Conservation (phyloP, 2,888 invertebrate species). For the Pseudococcus longispinus region DNA sequence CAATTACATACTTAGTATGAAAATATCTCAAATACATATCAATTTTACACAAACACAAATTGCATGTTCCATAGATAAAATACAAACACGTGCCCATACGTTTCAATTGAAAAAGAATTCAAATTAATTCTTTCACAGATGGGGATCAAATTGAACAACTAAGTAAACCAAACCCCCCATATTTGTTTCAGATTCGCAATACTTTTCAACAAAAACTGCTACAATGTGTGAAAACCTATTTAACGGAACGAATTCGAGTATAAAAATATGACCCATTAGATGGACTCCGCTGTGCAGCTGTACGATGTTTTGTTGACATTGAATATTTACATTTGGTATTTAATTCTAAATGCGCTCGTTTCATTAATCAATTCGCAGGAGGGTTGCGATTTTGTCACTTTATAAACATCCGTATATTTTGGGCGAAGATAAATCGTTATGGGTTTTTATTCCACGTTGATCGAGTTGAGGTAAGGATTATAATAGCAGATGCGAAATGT, state of each 20-base stretch:
- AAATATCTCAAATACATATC: no score
- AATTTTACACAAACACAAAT: background rate
- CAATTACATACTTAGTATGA: no score
- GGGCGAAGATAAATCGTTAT: conserved; percentile 1
- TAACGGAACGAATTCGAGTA: background rate
- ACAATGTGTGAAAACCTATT: conserved; percentile 8
- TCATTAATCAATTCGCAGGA: conserved; percentile 36
- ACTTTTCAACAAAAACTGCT: background rate
- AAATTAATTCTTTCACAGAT: background rate
- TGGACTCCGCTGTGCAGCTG: background rate
- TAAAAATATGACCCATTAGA: background rate
- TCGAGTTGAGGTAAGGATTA: background rate
- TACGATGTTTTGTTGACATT: conserved; percentile 9
- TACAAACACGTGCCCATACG: background rate
- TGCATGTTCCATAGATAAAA: background rate
- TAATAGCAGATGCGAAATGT: conserved; percentile 29
- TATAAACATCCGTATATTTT: conserved; percentile 6
- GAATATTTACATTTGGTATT: conserved; percentile 11
- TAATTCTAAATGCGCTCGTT: background rate
- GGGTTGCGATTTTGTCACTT: conserved; percentile 35
- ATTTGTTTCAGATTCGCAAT: background rate
- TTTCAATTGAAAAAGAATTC: background rate
- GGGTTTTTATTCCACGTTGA: background rate
- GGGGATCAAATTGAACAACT: background rate
- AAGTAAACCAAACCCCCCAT: background rate